Conservation (phyloP, 2,888 invertebrate species). For the Scaptomyza flava region DNA sequence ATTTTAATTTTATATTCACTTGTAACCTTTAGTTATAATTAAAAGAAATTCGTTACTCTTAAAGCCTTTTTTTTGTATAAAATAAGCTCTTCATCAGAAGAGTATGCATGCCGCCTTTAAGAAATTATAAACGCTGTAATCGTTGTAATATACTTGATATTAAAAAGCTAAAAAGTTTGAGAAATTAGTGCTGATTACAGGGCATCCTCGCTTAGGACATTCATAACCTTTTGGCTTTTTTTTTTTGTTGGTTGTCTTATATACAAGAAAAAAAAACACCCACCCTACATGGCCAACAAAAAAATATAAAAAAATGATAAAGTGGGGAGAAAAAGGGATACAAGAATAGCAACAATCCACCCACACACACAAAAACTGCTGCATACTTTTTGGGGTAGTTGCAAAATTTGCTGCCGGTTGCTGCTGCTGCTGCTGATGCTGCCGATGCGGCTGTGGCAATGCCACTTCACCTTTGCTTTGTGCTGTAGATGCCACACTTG, state of each 20-base stretch:
- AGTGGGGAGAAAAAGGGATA: constrained; percentile 29
- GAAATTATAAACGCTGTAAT: too few species aligned
- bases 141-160: too few species aligned
- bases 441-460: constrained; percentile 38
- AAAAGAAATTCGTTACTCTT: too few species aligned
- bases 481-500: constrained; percentile 64
- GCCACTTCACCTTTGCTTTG: constrained; percentile 71
- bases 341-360: constrained; percentile 12
- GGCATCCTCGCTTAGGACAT: not conserved
- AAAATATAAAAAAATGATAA: not conserved
- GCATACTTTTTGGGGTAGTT: constrained; percentile 52
- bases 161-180: too few species aligned
- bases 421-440: constrained; percentile 27
- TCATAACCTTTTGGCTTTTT: not conserved
- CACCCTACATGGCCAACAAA: constrained; percentile 28
- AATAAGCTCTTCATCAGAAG: too few species aligned
- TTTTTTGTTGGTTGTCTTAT: constrained; percentile 37
- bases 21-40: too few species aligned
- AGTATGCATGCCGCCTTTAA: too few species aligned
- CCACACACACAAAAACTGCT: constrained; percentile 27
- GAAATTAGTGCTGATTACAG: not conserved
- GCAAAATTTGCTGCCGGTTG: constrained; percentile 67
- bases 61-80: too few species aligned
- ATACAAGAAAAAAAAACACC: constrained; percentile 37
- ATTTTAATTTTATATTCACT: too few species aligned